Conservation (phyloP, 2,888 invertebrate species). For the Amphimallon solstitiale region DNA sequence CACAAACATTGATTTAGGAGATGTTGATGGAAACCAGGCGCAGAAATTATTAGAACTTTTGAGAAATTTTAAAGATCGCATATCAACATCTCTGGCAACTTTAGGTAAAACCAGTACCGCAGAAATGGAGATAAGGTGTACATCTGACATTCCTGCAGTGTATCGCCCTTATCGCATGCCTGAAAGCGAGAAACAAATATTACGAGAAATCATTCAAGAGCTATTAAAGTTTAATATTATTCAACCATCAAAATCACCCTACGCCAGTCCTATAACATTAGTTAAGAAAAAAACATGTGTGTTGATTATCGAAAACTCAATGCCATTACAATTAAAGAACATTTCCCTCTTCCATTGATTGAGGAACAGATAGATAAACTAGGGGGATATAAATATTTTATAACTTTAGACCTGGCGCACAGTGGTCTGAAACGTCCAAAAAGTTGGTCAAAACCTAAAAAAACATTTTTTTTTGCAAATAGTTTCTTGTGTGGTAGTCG, state of each 20-base stretch:
- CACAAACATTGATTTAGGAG: too few relatives aligned
- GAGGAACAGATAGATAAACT: too few relatives aligned
- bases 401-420: too few relatives aligned
- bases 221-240: slow-evolving; percentile 4
- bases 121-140: slow-evolving; percentile 13
- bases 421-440: too few relatives aligned
- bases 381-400: too few relatives aligned
- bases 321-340: slow-evolving; percentile 49
- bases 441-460: too few relatives aligned
- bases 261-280: slow-evolving; percentile 42
- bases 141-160: slow-evolving; percentile 4
- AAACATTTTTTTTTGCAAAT: too few relatives aligned
- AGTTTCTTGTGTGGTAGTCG: too few relatives aligned
- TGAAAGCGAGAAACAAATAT: background rate
- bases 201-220: slow-evolving; percentile 33
- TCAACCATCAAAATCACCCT: slow-evolving; percentile 49
- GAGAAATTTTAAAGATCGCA: background rate
- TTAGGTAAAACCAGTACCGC: slow-evolving; percentile 9
- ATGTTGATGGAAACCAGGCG: too few relatives aligned
- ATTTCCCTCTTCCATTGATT: slow-evolving; percentile 53
- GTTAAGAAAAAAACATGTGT: slow-evolving; percentile 50
- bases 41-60: too few relatives aligned
- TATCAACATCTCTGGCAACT: background rate
- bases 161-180: slow-evolving; percentile 10
- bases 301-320: slow-evolving; percentile 53